phyloP scores from a whole-genome alignment of 2,888 invertebrate genomes.

The Siphlonurus alternatus region DNA sequence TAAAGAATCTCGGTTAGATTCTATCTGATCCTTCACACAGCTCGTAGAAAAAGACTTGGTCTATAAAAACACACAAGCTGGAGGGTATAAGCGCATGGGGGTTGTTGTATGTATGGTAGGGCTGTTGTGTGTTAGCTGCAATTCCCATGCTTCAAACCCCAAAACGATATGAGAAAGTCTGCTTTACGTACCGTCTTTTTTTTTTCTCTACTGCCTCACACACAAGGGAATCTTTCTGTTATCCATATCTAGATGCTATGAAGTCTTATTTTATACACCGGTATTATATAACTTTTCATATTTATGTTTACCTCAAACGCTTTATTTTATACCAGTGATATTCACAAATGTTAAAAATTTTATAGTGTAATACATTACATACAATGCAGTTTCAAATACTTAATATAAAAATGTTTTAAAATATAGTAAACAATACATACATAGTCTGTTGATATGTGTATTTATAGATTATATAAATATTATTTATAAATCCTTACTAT shows the following conservation, averaged over 20 bases:
- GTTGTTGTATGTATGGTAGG: too few species aligned
- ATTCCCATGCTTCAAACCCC: not conserved
- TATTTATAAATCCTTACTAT: too few species aligned
- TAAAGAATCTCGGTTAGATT: not conserved
- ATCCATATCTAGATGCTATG: too few species aligned
- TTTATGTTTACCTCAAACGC: not conserved
- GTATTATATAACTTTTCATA: not conserved
- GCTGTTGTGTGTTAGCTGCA: not conserved
- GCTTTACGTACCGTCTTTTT: not conserved
- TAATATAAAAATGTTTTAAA: too few species aligned
- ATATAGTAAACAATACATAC: too few species aligned
- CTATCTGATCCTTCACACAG: too few species aligned
- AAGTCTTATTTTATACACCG: not conserved
- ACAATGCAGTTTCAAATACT: too few species aligned
- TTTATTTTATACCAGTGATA: not conserved
- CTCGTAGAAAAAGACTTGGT: not conserved
- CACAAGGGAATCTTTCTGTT: too few species aligned
- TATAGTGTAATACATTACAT: too few species aligned
- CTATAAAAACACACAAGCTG: not conserved
- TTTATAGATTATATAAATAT: too few species aligned
- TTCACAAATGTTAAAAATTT: not conserved
- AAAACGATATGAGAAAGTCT: not conserved
- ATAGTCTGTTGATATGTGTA: too few species aligned
- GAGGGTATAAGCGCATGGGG: not conserved
- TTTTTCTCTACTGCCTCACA: not conserved